phyloP scores from a whole-genome alignment of 2,888 invertebrate genomes.

The Branchellion lobata region DNA sequence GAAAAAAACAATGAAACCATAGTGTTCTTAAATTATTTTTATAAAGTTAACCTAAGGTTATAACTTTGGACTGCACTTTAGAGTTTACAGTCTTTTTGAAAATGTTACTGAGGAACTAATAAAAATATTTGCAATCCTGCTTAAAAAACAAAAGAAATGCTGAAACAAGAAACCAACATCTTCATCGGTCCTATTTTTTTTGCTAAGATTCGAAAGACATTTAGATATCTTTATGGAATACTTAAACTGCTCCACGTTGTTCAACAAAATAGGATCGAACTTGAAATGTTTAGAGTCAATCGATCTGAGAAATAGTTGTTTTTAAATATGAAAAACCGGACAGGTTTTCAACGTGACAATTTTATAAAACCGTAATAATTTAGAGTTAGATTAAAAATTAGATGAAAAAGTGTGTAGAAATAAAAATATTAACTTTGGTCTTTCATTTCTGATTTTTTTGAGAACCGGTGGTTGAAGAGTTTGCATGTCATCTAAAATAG shows the following conservation, averaged over 20 bases:
- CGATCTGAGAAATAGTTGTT: background rate
- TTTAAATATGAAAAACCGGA: background rate
- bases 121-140: no score
- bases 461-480: background rate
- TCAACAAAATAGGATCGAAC: constrained; percentile 5
- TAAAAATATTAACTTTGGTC: constrained; percentile 14
- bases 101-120: no score
- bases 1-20: no score
- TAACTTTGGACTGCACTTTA: no score
- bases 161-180: no score
- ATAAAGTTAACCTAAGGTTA: no score
- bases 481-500: background rate
- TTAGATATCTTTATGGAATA: background rate
- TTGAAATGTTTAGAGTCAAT: background rate
- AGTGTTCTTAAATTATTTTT: no score
- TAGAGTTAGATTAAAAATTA: background rate
- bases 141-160: no score
- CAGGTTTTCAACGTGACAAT: no score
- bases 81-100: no score
- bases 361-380: background rate
- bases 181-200: background rate
- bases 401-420: background rate
- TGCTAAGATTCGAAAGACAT: background rate
- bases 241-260: constrained; percentile 13
- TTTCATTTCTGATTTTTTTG: constrained; percentile 6